Base-by-base conservation (phyloP, 2,113 vertebrate species). In the Lethenteron reissneri region DNA sequence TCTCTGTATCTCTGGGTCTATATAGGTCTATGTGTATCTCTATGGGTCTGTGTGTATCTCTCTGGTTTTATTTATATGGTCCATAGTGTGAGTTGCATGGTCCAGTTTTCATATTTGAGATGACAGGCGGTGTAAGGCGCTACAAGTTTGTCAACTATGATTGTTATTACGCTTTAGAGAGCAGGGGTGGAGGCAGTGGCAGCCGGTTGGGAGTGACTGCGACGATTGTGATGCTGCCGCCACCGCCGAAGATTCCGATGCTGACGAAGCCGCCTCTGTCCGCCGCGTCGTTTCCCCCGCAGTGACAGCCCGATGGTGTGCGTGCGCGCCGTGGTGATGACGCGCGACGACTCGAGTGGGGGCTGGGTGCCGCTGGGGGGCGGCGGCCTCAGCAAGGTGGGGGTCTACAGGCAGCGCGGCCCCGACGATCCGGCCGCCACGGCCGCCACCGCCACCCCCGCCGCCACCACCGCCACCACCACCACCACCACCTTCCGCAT, bases 271-370 rank as follows among this genome's bases (percentile, higher is more conserved):
- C 41, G 41, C 41, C 41, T 41, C 41, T 3, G 41, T 7, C 41
- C 41, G 9, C 68, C 11, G 4, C 17, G 9, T n/a, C 8, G 10
- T n/a, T n/a, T 73, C 12, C 19, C 1, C 64, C 58, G 60, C 69
- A 56, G 69, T 69, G 72, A 19, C 74, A 82, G 81, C 77, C 80
- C 80, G 76, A 81, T 81, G 80, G 87, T 90, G 81, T 87, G 86
- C 83, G 88, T 90, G 80, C 85, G 88, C 78, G 88, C 86, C 11
- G 86, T 92, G 83, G 88, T 92, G 84, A 89, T 92, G 88, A 86
- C 86, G 80, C 86, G 88, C 80, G 88, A 91, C 74, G 88, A 92
- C 84, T 91, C 87, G 79, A 91, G 88, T 78, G 89, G 87, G 76
- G 88, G 88, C 75, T 92, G 88, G 89, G 86, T 91, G 79, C 86